Base-by-base conservation (phyloP, 2,888 invertebrate species). In the Diploptera punctata region DNA sequence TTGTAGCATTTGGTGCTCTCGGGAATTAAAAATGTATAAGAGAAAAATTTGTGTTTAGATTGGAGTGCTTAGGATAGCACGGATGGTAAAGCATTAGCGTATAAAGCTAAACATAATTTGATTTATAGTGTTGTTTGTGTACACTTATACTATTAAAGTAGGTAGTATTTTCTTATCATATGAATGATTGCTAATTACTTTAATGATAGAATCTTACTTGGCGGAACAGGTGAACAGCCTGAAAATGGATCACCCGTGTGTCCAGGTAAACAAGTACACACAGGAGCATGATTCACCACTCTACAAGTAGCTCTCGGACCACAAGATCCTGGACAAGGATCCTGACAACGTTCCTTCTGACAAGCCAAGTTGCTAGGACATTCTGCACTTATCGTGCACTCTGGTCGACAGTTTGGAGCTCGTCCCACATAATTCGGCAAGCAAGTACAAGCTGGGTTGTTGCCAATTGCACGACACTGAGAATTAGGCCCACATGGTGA, bases 401-500 rank as follows among this genome's bases (percentile, higher is more conserved):
- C 91, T 31, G 93, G 92, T 78, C 91, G 86, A 81, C 92, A 93
- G 78, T 89, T 90, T 5, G 89, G 89, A 10, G 89, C 85, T 70
- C 87, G 83, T 57, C 90, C 90, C 74, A 88, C 84, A 78, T 88
- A 89, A 77, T 86, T 86, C 60, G 86, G 82, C 67, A 85, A 79
- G 76, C 88, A 89, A 47, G 86, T 84, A 76, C 88, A 89, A 2
- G 85, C 84, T 4, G 87, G 85, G 54, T 81, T 80, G 52, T 84
- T 84, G 77, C 89, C 87, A 72, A 88, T 81, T 77, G 89, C 89
- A 75, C 88, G 89, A 80, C 93, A 93, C 79, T 89, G 87, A n/a
- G 92, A 87, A 82, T 91, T 89, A n/a, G 91, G 87, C 13, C 93
- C 93, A 80, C 93, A 93, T 21, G 93, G 93, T 76, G 89, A 90